Base-by-base conservation (phyloP, 1,140 invertebrate species). In the Drosophila varians region DNA sequence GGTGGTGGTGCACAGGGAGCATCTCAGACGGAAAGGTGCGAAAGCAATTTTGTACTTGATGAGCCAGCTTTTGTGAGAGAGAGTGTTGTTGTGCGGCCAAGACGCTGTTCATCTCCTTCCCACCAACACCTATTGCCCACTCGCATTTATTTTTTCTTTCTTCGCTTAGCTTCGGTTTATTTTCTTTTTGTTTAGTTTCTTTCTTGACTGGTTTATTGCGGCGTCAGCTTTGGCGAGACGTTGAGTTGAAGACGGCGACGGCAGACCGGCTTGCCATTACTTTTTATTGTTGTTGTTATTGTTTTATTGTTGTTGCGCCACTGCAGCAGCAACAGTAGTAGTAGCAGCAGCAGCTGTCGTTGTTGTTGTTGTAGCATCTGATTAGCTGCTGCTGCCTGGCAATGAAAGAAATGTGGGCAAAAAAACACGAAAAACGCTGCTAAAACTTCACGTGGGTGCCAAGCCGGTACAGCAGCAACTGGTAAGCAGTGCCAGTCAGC, bases 171-270 rank as follows among this genome's bases (percentile, higher is more conserved):
- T 42, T 42, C 38, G 18, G 18, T 42, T 42, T 4, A 14, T 42
- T 42, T 53, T 51, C 28, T 21, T 49, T 66, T 65, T 47, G 28
- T 73, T 60, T 54, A 47, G 25, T 72, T 69, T 43, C 54, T 55
- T 68, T 72, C 47, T 61, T 64, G 53, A 58, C 52, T 82, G 62
- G 48, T 77, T 68, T 77, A 72, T 68, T 68, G 78, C 78, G 78
- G 78, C 74, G 60, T 76, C 74, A 77, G 74, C 78, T 80, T 77
- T 71, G 78, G 74, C 78, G 78, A 83, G 78, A 83, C 77, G 60
- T 61, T 53, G 28, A 31, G 28, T 31, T 31, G 28, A n/a, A n/a
- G n/a, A n/a, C n/a, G n/a, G n/a, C n/a, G n/a, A 31, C 16, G 16
- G 38, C 16, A 31, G 36, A 38, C 36, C 36, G 38, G 38, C 38